A percentile compares a stretch with the other conserved stretches of the same genome.
phyloP scores from a whole-genome alignment of 2,797 vertebrate genomes.

The Dallia pectoralis region DNA sequence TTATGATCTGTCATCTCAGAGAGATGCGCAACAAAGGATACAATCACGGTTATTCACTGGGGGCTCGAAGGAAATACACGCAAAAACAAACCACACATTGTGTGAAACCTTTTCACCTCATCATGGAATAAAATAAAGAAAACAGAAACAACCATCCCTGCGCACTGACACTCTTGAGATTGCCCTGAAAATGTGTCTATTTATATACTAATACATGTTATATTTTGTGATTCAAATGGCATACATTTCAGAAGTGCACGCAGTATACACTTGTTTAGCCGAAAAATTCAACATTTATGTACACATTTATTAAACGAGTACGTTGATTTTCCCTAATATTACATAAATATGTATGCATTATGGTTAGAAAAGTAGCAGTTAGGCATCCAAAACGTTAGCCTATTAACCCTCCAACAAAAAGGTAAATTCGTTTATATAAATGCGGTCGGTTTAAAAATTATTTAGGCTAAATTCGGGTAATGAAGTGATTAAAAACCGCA shows the following conservation, averaged over 20 bases:
- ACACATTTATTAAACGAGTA: too few species aligned
- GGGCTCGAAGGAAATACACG: conserved; percentile 49
- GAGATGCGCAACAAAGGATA: conserved; percentile 62
- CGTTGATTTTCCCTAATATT: too few species aligned
- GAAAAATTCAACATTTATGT: background rate
- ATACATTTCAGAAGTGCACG: background rate
- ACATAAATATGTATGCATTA: too few species aligned
- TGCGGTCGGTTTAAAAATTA: too few species aligned
- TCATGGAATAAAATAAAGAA: conserved; percentile 30
- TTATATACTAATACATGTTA: background rate
- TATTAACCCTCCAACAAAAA: too few species aligned
- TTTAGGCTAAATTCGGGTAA: too few species aligned
- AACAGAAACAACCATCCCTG: conserved; percentile 10
- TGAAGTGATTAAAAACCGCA: too few species aligned
- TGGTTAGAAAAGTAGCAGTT: too few species aligned
- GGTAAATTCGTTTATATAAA: too few species aligned
- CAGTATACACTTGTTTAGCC: background rate
- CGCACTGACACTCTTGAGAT: background rate
- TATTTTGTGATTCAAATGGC: background rate
- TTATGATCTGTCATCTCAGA: conserved; percentile 62
- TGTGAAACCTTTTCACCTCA: conserved; percentile 50
- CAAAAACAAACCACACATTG: conserved; percentile 42
- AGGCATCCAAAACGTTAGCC: too few species aligned
- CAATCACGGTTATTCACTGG: conserved; percentile 61
- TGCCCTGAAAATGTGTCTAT: background rate